These are phyloP conservation scores for Bimastos eiseni DNA, from an alignment of 2,888 invertebrate genomes.

Conservation along the genomic window DNA sequence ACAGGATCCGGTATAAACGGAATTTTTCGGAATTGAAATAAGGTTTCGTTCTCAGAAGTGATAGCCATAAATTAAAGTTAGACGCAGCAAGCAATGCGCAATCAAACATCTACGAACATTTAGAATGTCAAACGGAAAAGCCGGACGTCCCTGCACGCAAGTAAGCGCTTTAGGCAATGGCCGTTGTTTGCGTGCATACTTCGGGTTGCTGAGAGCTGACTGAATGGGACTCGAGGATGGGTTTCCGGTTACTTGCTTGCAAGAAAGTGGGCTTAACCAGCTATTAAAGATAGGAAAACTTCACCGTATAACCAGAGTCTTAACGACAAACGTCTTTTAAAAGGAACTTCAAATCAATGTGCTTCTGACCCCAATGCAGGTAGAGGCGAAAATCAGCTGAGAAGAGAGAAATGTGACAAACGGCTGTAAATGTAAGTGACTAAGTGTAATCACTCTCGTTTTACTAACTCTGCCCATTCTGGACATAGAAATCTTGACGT, in stretches of 20 bases:
- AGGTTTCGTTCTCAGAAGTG: neutral
- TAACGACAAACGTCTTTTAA: neutral
- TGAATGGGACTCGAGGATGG: neutral
- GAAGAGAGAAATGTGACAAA: neutral
- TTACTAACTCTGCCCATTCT: neutral
- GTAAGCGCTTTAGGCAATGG: neutral
- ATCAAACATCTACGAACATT: constrained; percentile 13
- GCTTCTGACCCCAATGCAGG: neutral
- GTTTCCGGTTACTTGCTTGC: neutral
- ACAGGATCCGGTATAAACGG: neutral
- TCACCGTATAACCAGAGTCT: neutral
- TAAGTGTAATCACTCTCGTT: neutral
- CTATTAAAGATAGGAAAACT: too few relatives aligned
- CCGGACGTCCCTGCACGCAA: neutral
- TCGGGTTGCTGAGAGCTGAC: neutral
- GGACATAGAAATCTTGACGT: neutral
- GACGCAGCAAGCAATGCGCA: neutral
- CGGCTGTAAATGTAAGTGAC: neutral
- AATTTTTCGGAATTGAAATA: constrained; percentile 2
- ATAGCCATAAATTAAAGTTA: neutral
- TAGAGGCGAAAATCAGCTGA: neutral
- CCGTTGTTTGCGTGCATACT: neutral
- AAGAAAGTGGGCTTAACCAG: too few relatives aligned
- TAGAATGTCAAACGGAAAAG: neutral
- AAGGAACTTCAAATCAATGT: neutral